Percentiles rank a stretch among this genome's conserved stretches.
phyloP scores from a whole-genome alignment of 2,797 vertebrate species.

The Hirundo rustica region DNA sequence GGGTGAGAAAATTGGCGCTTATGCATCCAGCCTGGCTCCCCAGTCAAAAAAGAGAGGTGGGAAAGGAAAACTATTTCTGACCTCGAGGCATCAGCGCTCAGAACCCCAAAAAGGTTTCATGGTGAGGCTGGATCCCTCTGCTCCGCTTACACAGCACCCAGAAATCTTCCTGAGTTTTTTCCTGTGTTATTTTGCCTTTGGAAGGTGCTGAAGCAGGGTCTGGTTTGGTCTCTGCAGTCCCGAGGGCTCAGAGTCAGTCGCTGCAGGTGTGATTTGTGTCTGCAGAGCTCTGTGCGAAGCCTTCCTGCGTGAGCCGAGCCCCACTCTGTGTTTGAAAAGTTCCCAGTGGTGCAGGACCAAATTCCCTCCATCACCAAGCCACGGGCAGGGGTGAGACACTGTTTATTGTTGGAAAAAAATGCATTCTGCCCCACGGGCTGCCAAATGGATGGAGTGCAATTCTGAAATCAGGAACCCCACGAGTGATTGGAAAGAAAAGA shows the following conservation, averaged over 20 bases:
- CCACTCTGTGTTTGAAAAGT: background rate
- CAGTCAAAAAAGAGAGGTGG: too few relatives aligned
- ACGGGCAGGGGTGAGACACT: background rate
- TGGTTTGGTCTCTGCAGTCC: background rate
- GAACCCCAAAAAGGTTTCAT: background rate
- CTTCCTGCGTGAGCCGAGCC: background rate
- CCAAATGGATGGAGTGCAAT: background rate
- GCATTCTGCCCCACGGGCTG: background rate
- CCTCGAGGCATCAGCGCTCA: background rate
- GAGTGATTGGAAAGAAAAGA: background rate
- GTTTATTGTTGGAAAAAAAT: background rate
- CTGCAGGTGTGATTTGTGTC: background rate
- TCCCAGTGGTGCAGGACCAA: background rate
- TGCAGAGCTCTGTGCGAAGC: background rate
- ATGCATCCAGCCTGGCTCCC: background rate
- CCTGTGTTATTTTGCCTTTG: background rate
- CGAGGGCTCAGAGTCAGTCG: background rate
- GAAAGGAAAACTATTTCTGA: background rate
- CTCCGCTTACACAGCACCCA: rapidly evolving
- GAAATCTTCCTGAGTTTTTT: background rate
- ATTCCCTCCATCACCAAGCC: background rate
- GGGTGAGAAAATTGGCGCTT: background rate
- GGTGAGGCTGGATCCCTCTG: background rate
- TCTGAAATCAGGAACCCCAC: background rate
- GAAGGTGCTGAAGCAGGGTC: background rate